These are phyloP conservation scores for Tragulus kanchil DNA, from an alignment of 2,113 vertebrate genomes.

Conservation along the genomic window DNA sequence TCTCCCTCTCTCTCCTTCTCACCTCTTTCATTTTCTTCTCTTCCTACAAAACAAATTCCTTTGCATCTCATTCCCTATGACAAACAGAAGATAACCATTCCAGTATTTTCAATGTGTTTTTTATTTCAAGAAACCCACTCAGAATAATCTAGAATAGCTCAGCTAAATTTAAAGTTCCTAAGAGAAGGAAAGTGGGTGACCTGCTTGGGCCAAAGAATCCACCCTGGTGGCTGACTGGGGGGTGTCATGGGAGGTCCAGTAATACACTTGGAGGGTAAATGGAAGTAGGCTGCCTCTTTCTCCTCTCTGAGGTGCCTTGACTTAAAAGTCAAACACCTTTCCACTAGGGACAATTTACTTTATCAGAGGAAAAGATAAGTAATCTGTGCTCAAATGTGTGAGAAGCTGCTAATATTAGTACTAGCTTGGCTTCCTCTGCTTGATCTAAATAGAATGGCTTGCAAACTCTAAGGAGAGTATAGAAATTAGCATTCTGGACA, in stretches of 20 bases:
- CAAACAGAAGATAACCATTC: background rate
- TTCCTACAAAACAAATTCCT: background rate
- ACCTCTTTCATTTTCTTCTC: background rate
- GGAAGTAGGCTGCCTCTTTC: fast-evolving
- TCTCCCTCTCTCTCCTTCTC: background rate
- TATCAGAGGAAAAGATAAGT: background rate
- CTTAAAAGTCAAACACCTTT: background rate
- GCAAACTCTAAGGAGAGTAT: background rate
- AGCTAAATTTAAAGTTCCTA: background rate
- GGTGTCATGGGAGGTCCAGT: fast-evolving
- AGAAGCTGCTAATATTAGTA: background rate
- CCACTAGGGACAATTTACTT: background rate
- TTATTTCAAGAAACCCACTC: background rate
- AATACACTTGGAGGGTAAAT: background rate
- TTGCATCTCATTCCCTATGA: background rate
- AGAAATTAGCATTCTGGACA: background rate
- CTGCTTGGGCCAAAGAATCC: fast-evolving
- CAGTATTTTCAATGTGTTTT: background rate
- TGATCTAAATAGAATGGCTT: background rate
- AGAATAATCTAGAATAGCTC: background rate
- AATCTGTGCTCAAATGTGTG: background rate
- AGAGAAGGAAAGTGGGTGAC: background rate
- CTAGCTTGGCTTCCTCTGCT: background rate
- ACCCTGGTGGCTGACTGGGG: fast-evolving
- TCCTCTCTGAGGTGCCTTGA: background rate